These are phyloP conservation scores for Battus philenor DNA, from an alignment of 1,140 invertebrate genomes.

Conservation along the genomic window DNA sequence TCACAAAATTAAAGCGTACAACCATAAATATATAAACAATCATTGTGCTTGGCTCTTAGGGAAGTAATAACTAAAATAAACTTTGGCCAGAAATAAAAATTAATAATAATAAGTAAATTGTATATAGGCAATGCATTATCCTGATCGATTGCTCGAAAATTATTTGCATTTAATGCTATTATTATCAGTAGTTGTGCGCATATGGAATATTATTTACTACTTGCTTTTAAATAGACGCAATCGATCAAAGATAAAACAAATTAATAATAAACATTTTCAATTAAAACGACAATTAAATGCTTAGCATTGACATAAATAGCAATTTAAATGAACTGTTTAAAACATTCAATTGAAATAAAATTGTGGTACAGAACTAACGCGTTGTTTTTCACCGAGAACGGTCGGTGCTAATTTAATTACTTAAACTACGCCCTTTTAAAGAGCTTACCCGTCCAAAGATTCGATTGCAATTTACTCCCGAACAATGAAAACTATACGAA, in stretches of 20 bases:
- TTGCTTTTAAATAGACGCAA: neutral
- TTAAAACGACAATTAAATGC: slow-evolving; percentile 22
- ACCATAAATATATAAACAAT: slow-evolving; percentile 11
- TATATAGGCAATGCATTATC: neutral
- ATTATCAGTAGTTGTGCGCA: neutral
- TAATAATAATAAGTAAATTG: slow-evolving; percentile 35
- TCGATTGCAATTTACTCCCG: too few relatives aligned
- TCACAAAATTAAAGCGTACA: slow-evolving; percentile 6
- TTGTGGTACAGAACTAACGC: neutral
- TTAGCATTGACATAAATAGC: slow-evolving; percentile 23
- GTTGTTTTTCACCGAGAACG: slow-evolving; percentile 18
- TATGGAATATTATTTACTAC: slow-evolving; percentile 2
- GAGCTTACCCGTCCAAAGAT: slow-evolving; percentile 51
- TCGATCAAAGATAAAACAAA: neutral
- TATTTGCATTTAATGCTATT: slow-evolving; percentile 9
- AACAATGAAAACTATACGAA: too few relatives aligned
- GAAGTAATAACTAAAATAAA: slow-evolving; percentile 57
- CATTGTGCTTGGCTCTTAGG: slow-evolving; percentile 39
- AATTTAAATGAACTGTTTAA: slow-evolving; percentile 3
- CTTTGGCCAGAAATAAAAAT: slow-evolving; percentile 55
- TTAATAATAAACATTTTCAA: slow-evolving; percentile 19
- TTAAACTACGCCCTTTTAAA: slow-evolving; percentile 46
- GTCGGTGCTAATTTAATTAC: slow-evolving; percentile 15
- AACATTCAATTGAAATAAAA: slow-evolving; percentile 15
- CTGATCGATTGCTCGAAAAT: neutral